Conservation (phyloP, 2,113 vertebrate species). For the Sciurus niger region DNA sequence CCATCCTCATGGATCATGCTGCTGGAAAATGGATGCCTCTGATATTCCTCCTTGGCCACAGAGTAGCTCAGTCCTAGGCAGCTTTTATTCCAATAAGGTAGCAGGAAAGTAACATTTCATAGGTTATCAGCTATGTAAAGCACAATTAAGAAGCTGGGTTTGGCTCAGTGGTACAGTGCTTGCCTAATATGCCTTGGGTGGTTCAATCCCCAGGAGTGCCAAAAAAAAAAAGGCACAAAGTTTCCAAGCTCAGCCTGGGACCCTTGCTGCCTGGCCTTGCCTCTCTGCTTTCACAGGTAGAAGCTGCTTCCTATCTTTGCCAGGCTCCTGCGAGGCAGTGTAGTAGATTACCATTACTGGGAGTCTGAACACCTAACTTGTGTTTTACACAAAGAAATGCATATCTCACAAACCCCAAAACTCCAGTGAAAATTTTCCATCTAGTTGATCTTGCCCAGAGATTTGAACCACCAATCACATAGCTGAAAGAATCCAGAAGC, state of each 20-base stretch:
- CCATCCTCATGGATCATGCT: neutral
- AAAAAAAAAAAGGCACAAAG: too few species aligned
- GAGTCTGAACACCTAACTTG: slow-evolving; percentile 20
- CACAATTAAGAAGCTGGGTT: neutral
- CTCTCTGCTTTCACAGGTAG: neutral
- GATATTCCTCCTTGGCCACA: neutral
- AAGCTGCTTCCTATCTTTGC: neutral
- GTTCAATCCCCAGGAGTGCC: too few species aligned
- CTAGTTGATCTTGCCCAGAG: neutral
- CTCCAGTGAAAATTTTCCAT: neutral
- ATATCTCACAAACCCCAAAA: neutral
- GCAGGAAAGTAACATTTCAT: neutral
- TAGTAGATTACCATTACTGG: neutral
- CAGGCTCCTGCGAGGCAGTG: neutral
- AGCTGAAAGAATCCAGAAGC: slow-evolving; percentile 69
- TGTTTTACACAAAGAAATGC: slow-evolving; percentile 31
- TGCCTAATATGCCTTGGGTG: too few species aligned
- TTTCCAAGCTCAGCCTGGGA: neutral
- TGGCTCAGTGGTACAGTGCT: too few species aligned
- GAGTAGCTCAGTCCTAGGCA: neutral
- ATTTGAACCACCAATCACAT: neutral
- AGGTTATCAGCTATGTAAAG: neutral
- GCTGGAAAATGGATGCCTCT: neutral
- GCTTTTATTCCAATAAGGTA: neutral
- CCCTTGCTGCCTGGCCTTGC: neutral